Base-by-base conservation (phyloP, 2,888 invertebrate species). In the Catocala fraxini region DNA sequence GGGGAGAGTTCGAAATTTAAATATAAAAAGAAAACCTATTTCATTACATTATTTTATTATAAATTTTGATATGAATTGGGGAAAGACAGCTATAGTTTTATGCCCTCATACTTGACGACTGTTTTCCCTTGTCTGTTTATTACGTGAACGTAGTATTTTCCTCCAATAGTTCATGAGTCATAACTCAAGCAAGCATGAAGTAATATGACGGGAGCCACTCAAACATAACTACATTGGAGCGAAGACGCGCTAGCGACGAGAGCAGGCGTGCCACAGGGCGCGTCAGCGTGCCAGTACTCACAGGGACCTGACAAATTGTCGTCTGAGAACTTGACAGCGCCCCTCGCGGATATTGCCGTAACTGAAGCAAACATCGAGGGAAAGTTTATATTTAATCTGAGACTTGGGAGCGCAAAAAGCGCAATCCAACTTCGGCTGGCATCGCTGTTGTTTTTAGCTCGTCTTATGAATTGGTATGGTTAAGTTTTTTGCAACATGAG, bases 351-450 rank as follows among this genome's bases (percentile, higher is more conserved):
- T 84, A 84, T 86, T 82, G 83, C 82, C 76, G 77, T 76, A 76
- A 76, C 77, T 76, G 79, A 79, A 63, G 74, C 79, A 79, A 79
- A 77, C 75, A 78, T 73, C 70, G 67, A 70, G 73, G 63, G 68
- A 81, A 89, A 89, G 83, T 88, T 89, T 87, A 83, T 86, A 85
- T 89, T 88, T 88, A 88, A 88, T 88, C 89, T 86, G 72, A 66
- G 74, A 76, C 76, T 73, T 79, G 71, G 65, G 71, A 76, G 65
- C 69, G 75, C 76, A 82, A 83, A 85, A 86, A 85, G 82, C 75
- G 77, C 83, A 80, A 81, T 81, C 75, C 79, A 76, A 75, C 75
- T 73, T 77, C 73, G 76, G 65, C 65, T 77, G 75, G 70, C 75
- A 73, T 73, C 75, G 75, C 71, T 75, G 79, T 79, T 79, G 75